phyloP scores from a whole-genome alignment of 1,140 invertebrate species.

The Diabrotica virgifera region DNA sequence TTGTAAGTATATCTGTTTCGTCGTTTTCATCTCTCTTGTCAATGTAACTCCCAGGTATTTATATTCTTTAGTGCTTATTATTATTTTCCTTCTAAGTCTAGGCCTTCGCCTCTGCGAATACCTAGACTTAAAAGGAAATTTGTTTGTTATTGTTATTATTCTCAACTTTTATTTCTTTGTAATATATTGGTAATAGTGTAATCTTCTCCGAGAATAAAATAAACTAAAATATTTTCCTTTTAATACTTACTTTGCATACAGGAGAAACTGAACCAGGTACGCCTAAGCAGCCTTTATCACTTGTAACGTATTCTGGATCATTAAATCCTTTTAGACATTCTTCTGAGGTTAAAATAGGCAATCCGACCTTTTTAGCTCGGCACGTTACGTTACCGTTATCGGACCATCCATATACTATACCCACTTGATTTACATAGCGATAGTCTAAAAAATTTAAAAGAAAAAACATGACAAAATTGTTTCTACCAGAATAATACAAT shows the following conservation, averaged over 20 bases:
- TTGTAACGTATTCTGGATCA: conserved; percentile 43
- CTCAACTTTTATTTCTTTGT: not conserved
- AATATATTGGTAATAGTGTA: not conserved
- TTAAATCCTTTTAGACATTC: conserved; percentile 48
- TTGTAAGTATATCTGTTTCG: too few species aligned
- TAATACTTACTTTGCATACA: conserved; percentile 50
- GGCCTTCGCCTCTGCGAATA: too few species aligned
- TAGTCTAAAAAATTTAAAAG: conserved; percentile 36
- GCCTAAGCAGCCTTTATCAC: conserved; percentile 54
- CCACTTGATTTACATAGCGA: conserved; percentile 56
- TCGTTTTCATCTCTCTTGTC: too few species aligned
- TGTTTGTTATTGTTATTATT: not conserved
- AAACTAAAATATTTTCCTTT: not conserved
- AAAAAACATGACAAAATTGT: too few species aligned
- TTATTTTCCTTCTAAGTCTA: too few species aligned
- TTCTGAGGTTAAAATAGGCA: conserved; percentile 50
- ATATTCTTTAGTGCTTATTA: too few species aligned
- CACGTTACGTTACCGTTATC: conserved; percentile 41
- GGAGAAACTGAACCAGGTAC: conserved; percentile 49
- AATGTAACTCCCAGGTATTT: too few species aligned
- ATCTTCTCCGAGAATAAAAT: not conserved
- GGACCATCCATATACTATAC: conserved; percentile 58
- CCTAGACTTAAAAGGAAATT: not conserved
- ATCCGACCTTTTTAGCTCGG: conserved; percentile 50
- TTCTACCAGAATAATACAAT: too few species aligned